phyloP scores from a whole-genome alignment of 2,113 vertebrate genomes.

The Leptobrachium ailaonicum region DNA sequence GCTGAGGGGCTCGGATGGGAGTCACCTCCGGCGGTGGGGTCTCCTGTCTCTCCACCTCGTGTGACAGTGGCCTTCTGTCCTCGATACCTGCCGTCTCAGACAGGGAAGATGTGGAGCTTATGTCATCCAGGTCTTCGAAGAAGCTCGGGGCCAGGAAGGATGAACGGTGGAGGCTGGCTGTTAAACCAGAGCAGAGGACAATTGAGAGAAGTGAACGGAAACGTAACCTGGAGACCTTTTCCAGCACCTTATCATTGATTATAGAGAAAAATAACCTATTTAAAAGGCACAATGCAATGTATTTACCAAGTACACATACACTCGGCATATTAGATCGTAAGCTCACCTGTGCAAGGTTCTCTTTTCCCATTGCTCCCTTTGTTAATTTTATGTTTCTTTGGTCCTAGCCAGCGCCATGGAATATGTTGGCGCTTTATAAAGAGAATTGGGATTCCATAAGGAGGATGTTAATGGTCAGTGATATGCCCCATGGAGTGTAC shows the following conservation, averaged over 20 bases:
- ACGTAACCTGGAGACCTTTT: too few relatives aligned
- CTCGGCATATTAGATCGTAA: neutral
- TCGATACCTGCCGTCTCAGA: conserved; percentile 81
- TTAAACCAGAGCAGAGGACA: conserved; percentile 19
- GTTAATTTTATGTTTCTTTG: too few relatives aligned
- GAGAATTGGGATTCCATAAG: too few relatives aligned
- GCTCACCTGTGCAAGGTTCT: neutral
- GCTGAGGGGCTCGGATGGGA: conserved; percentile 64
- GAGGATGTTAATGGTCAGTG: too few relatives aligned
- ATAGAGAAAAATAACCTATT: too few relatives aligned
- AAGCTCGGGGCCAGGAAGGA: conserved; percentile 91
- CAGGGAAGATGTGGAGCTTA: conserved; percentile 86
- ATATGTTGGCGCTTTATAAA: too few relatives aligned
- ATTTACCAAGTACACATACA: neutral
- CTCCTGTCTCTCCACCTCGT: conserved; percentile 64
- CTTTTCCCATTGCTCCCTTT: too few relatives aligned
- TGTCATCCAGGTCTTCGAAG: conserved; percentile 89
- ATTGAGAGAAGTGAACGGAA: neutral
- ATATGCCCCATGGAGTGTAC: too few relatives aligned
- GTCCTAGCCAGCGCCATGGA: too few relatives aligned
- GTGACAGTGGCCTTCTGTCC: conserved; percentile 63
- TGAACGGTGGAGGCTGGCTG: conserved; percentile 88
- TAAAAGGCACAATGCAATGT: neutral
- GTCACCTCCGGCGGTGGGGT: conserved; percentile 41
- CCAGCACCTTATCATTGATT: too few relatives aligned